A percentile compares a stretch with the other conserved stretches of the same genome.
These are phyloP conservation scores for Hedychridium roseum DNA, from an alignment of 2,888 invertebrate genomes.

Conservation along the genomic window DNA sequence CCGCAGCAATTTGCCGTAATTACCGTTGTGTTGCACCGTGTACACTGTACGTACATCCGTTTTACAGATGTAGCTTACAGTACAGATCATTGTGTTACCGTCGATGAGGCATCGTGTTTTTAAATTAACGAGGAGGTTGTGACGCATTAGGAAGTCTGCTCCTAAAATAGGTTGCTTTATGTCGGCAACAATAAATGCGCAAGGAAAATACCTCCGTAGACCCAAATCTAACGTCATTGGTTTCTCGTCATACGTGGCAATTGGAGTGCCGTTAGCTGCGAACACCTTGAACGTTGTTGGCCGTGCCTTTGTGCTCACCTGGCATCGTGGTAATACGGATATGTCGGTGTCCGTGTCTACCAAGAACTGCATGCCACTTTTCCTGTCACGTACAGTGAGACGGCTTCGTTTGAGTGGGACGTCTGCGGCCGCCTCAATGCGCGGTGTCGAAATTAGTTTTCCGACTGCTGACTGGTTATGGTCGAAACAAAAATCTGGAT, in stretches of 20 bases:
- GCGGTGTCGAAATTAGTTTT: too few relatives aligned
- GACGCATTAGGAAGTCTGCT: not conserved
- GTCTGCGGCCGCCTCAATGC: too few relatives aligned
- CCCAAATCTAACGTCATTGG: not conserved
- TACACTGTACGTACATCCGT: not conserved
- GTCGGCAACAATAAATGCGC: not conserved
- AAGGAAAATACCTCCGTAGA: not conserved
- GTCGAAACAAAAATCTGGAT: too few relatives aligned
- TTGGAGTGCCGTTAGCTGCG: not conserved
- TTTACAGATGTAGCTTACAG: too few relatives aligned
- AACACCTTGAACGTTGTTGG: not conserved
- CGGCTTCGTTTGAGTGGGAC: too few relatives aligned
- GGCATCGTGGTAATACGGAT: not conserved
- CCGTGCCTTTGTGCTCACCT: not conserved
- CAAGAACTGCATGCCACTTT: not conserved
- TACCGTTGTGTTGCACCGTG: too few relatives aligned
- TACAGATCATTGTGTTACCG: too few relatives aligned
- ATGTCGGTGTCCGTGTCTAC: conserved; percentile 4
- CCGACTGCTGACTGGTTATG: too few relatives aligned
- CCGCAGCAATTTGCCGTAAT: not conserved
- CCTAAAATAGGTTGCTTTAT: not conserved
- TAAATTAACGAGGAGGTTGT: not conserved
- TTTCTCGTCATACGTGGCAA: conserved; percentile 3
- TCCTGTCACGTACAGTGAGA: not conserved
- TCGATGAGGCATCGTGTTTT: not conserved